Evolutionary conservation across 2,888 invertebrate species (phyloP).

Genomic region (Synergus umbraculus): DNA sequence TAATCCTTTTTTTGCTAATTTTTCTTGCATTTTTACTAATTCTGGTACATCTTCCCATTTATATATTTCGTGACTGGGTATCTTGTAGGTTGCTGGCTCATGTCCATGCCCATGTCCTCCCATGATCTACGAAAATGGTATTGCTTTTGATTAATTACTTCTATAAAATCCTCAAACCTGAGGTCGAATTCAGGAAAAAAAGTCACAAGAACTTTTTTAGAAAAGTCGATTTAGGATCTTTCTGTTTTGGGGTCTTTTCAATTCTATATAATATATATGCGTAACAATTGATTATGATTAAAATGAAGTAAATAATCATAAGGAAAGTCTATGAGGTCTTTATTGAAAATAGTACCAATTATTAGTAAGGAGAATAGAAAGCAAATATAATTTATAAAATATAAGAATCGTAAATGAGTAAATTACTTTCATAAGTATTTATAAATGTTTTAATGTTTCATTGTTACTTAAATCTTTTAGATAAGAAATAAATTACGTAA

Average conservation of each 20-base stretch:
- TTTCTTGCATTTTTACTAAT: constrained; percentile 82
- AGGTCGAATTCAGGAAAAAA: no score
- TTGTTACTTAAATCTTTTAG: neutral
- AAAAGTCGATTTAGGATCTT: no score
- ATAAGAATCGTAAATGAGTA: neutral
- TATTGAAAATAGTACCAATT: neutral
- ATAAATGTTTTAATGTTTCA: neutral
- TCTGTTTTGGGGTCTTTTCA: no score
- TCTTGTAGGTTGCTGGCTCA: constrained; percentile 79
- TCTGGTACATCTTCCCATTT: constrained; percentile 85
- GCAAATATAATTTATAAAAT: neutral
- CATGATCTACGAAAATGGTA: constrained; percentile 70
- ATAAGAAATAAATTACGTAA: constrained; percentile 20
- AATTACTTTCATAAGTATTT: neutral
- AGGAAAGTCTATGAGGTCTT: neutral
- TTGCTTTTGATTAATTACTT: no score
- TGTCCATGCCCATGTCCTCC: constrained; percentile 79
- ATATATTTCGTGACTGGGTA: constrained; percentile 87
- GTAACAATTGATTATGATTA: neutral
- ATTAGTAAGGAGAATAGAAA: neutral
- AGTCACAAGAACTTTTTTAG: no score
- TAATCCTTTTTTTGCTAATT: constrained; percentile 85
- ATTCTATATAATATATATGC: no score
- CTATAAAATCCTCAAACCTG: no score
- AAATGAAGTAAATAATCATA: neutral